Evolutionary conservation across 2,888 invertebrate genomes (phyloP).

Genomic region (Tachina grossa): DNA sequence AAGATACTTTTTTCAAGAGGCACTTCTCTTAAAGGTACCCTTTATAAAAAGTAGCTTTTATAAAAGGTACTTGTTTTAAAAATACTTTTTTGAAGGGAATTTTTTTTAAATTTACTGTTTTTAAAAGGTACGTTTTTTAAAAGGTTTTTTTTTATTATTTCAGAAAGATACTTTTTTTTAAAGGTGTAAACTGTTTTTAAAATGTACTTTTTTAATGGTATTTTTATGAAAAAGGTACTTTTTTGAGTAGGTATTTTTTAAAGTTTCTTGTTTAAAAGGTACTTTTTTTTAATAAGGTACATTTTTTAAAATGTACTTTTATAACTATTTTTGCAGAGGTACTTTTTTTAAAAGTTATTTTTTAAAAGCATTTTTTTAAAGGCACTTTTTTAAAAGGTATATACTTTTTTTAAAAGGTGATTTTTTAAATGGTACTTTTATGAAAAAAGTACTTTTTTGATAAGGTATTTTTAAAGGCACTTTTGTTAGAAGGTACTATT

Average conservation of each 20-base stretch:
- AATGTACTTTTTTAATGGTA: constrained; percentile 4
- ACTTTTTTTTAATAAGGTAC: not conserved
- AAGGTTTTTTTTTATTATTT: not conserved
- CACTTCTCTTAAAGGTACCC: not conserved
- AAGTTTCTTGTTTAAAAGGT: not conserved
- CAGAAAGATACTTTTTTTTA: not conserved
- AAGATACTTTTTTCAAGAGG: not conserved
- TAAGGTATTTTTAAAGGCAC: not conserved
- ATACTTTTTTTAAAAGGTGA: not conserved
- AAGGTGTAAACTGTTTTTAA: no score
- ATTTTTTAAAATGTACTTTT: not conserved
- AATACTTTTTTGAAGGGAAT: not conserved
- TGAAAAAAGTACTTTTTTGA: not conserved
- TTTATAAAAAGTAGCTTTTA: not conserved
- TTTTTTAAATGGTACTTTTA: not conserved
- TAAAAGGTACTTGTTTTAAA: not conserved
- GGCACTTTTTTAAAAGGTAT: not conserved
- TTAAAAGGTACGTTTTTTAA: not conserved
- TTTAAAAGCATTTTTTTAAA: not conserved
- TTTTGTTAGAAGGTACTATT: not conserved
- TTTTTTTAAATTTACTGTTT: not conserved
- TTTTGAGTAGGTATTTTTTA: not conserved
- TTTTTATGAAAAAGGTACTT: no score
- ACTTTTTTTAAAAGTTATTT: not conserved
- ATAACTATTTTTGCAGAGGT: no score